Percentiles rank a stretch among this genome's conserved stretches.
These are phyloP conservation scores for Perca fluviatilis DNA, from an alignment of 2,113 vertebrate species.

Conservation along the genomic window DNA sequence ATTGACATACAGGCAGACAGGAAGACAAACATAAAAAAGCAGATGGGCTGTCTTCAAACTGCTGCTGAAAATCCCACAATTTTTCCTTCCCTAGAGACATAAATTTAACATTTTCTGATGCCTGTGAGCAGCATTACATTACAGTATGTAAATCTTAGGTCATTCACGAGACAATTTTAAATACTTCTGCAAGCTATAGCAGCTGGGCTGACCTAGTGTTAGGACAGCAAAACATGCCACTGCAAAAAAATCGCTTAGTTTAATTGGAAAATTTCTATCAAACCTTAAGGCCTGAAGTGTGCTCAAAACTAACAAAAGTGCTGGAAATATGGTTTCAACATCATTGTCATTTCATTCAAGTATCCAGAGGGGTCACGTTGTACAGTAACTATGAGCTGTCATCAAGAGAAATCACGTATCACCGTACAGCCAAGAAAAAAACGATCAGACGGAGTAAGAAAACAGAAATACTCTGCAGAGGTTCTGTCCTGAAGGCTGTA, in stretches of 20 bases:
- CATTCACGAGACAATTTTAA: neutral
- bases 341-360: neutral
- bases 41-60: slow-evolving; percentile 26
- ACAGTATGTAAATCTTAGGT: slow-evolving; percentile 20
- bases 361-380: neutral
- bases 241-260: neutral
- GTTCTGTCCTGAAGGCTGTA: slow-evolving; percentile 58
- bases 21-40: slow-evolving; percentile 36
- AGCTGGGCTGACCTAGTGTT: neutral
- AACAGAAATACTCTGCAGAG: slow-evolving; percentile 23
- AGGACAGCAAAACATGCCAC: neutral
- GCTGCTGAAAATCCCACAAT: slow-evolving; percentile 9
- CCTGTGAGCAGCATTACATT: slow-evolving; percentile 14
- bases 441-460: slow-evolving; percentile 1
- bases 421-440: neutral
- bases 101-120: slow-evolving; percentile 25
- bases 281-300: neutral
- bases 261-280: neutral
- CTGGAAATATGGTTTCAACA: neutral
- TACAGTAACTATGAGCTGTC: neutral
- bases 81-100: slow-evolving; percentile 13
- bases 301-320: neutral
- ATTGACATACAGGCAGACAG: slow-evolving; percentile 9
- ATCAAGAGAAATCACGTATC: neutral
- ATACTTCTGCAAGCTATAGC: neutral